Evolutionary conservation across 2,888 invertebrate species (phyloP).

Genomic region (Blomia tropicalis): DNA sequence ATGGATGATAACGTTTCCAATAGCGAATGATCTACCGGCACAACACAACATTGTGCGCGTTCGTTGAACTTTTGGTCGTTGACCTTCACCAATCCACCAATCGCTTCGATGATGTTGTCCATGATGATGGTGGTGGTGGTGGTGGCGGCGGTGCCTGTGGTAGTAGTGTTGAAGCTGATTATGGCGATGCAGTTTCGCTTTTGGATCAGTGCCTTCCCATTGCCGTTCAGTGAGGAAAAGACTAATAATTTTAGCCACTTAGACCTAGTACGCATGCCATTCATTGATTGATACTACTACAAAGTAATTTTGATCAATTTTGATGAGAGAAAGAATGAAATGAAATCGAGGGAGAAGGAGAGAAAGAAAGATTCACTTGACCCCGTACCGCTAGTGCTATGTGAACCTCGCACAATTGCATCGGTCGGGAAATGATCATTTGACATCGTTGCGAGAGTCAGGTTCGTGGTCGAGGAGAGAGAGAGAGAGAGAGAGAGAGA

Average conservation of each 20-base stretch:
- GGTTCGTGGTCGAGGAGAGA: not conserved
- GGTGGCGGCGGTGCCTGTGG: not conserved
- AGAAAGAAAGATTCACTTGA: not conserved
- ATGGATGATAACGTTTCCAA: too few relatives aligned
- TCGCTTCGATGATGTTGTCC: not conserved
- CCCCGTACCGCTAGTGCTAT: not conserved
- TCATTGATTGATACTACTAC: not conserved
- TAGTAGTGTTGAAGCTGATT: not conserved
- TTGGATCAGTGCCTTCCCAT: too few relatives aligned
- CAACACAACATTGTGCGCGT: not conserved
- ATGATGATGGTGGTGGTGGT: not conserved
- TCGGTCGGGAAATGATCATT: too few relatives aligned
- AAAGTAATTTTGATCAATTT: too few relatives aligned
- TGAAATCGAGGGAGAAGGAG: not conserved
- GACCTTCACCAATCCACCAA: not conserved
- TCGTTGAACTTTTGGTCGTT: slow-evolving; percentile 19
- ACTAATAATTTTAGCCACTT: too few relatives aligned
- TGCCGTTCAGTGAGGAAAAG: too few relatives aligned
- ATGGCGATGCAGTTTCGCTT: not conserved
- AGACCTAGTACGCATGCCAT: not conserved
- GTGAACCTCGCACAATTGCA: too few relatives aligned
- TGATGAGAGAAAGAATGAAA: too few relatives aligned
- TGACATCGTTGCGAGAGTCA: not conserved
- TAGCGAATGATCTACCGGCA: too few relatives aligned
- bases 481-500: slow-evolving; percentile 9